Evolutionary conservation across 2,113 vertebrate species (phyloP).

Genomic region (Hyaena hyaena): DNA sequence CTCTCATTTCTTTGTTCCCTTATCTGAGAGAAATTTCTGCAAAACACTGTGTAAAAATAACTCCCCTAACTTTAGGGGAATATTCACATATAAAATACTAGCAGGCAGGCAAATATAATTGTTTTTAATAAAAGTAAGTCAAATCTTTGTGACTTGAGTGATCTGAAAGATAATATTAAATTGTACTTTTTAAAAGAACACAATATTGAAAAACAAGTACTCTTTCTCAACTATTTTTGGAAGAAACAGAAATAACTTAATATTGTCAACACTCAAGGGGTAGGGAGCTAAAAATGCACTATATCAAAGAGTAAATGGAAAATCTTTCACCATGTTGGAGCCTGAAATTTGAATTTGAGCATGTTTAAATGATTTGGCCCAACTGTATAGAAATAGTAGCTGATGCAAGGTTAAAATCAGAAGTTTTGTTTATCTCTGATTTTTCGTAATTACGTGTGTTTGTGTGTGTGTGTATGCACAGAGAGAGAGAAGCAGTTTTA

Average conservation of each 20-base stretch:
- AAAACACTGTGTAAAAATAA: neutral
- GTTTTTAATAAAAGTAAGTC: slow-evolving; percentile 46
- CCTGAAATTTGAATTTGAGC: slow-evolving; percentile 25
- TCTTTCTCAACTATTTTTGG: slow-evolving; percentile 35
- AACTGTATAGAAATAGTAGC: neutral
- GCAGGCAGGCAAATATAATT: neutral
- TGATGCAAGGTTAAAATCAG: neutral
- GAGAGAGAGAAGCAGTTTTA: neutral
- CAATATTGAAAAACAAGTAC: slow-evolving; percentile 43
- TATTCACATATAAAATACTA: neutral
- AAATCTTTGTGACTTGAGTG: neutral
- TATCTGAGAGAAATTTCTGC: neutral
- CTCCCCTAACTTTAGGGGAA: neutral
- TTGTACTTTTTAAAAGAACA: slow-evolving; percentile 45
- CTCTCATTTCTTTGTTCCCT: slow-evolving; percentile 17
- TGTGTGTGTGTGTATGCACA: neutral
- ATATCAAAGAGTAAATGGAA: slow-evolving; percentile 1
- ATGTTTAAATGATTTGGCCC: neutral
- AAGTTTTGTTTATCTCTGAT: slow-evolving; percentile 1
- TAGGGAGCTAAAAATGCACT: neutral
- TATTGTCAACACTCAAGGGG: neutral
- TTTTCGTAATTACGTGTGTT: neutral
- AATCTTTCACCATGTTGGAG: neutral
- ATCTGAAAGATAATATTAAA: slow-evolving; percentile 32
- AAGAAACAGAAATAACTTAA: slow-evolving; percentile 64